Evolutionary conservation across 2,113 vertebrate genomes (phyloP).

Genomic region (Epinephelus moara): DNA sequence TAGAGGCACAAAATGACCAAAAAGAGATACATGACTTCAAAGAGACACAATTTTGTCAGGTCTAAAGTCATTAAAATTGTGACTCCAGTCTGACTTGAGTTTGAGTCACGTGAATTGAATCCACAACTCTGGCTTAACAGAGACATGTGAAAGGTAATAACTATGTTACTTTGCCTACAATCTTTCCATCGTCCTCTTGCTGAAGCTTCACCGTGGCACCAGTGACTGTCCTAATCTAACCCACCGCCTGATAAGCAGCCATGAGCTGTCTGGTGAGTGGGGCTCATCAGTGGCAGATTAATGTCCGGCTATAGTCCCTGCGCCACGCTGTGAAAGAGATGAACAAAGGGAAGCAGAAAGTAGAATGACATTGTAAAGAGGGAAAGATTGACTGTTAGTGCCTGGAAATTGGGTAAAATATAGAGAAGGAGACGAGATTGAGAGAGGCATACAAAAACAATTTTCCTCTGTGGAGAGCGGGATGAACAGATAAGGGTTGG

Average conservation of each 20-base stretch:
- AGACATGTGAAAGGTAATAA: slow-evolving; percentile 10
- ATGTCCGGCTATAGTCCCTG: slow-evolving; percentile 64
- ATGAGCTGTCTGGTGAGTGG: slow-evolving; percentile 51
- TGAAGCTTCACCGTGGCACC: slow-evolving; percentile 32
- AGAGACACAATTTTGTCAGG: too few relatives aligned
- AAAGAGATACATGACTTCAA: too few relatives aligned
- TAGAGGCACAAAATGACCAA: too few relatives aligned
- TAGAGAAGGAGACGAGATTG: slow-evolving; percentile 16
- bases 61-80: too few relatives aligned
- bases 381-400: slow-evolving; percentile 31
- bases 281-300: slow-evolving; percentile 72
- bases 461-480: slow-evolving; percentile 28
- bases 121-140: too few relatives aligned
- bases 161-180: slow-evolving; percentile 5
- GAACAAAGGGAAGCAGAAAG: slow-evolving; percentile 45
- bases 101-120: too few relatives aligned
- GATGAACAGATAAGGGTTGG: slow-evolving; percentile 36
- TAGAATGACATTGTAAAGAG: slow-evolving; percentile 49
- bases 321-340: slow-evolving; percentile 42
- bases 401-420: slow-evolving; percentile 40
- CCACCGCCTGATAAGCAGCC: slow-evolving; percentile 58
- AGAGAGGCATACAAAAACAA: slow-evolving; percentile 38
- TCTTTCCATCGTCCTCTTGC: slow-evolving; percentile 22
- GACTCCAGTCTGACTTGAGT: too few relatives aligned
- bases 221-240: slow-evolving; percentile 54